These are phyloP conservation scores for Manis crassicaudata DNA, from an alignment of 2,797 vertebrate species.

Conservation along the genomic window DNA sequence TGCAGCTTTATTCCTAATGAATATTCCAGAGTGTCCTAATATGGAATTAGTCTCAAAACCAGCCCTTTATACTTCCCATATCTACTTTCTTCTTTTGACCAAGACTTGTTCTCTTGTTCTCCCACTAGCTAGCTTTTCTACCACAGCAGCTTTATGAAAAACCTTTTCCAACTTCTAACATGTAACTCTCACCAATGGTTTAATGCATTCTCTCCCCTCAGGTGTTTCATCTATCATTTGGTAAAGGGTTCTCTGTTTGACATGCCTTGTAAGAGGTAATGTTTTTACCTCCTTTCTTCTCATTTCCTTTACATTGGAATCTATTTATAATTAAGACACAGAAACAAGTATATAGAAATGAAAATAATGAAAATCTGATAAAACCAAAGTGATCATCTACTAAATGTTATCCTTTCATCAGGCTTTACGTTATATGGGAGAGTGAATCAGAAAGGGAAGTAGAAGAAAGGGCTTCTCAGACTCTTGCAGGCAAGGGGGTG, in stretches of 20 bases:
- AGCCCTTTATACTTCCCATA: background rate
- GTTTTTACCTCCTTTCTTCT: background rate
- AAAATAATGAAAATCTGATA: background rate
- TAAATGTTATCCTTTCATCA: background rate
- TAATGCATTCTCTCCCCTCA: background rate
- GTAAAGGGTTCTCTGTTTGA: background rate
- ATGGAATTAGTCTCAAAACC: background rate
- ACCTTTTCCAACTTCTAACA: background rate
- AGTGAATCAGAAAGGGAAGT: constrained; percentile 1
- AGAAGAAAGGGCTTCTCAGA: background rate
- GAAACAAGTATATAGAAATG: background rate
- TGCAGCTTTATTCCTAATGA: background rate
- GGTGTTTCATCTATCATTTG: background rate
- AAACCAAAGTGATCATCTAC: background rate
- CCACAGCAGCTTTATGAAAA: background rate
- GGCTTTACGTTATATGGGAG: background rate
- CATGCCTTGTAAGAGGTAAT: background rate
- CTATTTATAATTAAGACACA: background rate
- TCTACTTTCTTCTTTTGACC: background rate
- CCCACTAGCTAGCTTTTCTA: background rate
- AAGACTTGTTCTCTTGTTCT: background rate
- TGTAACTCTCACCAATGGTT: background rate
- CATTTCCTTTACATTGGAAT: background rate
- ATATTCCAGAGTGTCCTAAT: background rate
- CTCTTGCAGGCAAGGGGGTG: background rate